Evolutionary conservation across 2,888 invertebrate genomes (phyloP).

Genomic region (Tupiocoris notatus): DNA sequence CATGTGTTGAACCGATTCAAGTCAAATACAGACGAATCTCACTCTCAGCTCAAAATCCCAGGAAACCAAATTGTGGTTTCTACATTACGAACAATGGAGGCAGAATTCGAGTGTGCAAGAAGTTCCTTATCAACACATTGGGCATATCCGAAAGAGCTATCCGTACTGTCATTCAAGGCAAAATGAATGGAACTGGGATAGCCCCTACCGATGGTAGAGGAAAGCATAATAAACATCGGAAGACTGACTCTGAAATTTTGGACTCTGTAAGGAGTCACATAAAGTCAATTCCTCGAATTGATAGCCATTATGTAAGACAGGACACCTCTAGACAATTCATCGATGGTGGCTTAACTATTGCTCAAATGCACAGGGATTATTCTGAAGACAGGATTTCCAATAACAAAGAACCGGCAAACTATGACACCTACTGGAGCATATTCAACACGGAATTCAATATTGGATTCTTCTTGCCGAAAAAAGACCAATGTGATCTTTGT

Average conservation of each 20-base stretch:
- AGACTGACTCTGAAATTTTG: slow-evolving; percentile 48
- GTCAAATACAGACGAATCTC: slow-evolving; percentile 6
- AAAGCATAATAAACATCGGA: slow-evolving; percentile 49
- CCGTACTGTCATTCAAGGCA: slow-evolving; percentile 47
- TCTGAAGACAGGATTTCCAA: not conserved
- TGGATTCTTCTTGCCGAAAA: slow-evolving; percentile 50
- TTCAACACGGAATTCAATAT: slow-evolving; percentile 51
- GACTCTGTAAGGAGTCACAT: slow-evolving; percentile 50
- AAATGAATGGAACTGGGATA: slow-evolving; percentile 46
- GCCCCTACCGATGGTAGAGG: slow-evolving; percentile 48
- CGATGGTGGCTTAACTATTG: slow-evolving; percentile 49
- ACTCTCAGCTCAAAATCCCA: not conserved
- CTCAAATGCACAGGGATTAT: slow-evolving; percentile 1
- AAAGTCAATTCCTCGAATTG: slow-evolving; percentile 50
- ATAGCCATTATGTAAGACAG: slow-evolving; percentile 50
- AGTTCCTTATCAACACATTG: slow-evolving; percentile 49
- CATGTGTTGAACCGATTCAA: not conserved
- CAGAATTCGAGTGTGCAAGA: slow-evolving; percentile 47
- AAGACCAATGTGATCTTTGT: slow-evolving; percentile 52
- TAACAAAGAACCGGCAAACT: not conserved
- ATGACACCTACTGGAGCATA: slow-evolving; percentile 43
- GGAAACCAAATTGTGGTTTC: slow-evolving; percentile 24
- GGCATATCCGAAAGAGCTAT: slow-evolving; percentile 48
- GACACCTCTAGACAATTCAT: slow-evolving; percentile 50
- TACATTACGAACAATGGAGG: slow-evolving; percentile 16